Base-by-base conservation (phyloP, 2,113 vertebrate species). In the Lepisosteus oculatus region DNA sequence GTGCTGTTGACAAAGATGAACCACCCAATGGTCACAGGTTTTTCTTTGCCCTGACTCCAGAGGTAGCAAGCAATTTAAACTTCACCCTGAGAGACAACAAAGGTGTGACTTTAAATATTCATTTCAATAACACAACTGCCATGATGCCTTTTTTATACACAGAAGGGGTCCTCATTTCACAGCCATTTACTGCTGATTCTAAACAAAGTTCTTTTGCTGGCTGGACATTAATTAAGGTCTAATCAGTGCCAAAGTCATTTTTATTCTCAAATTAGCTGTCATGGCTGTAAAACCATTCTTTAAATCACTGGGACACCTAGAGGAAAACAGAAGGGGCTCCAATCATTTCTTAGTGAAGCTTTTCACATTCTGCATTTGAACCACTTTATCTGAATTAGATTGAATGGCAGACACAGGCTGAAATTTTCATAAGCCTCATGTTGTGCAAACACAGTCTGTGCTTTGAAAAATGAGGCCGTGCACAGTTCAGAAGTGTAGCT, bases 31-130 rank as follows among this genome's bases (percentile, higher is more conserved):
- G 96, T 1, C 97, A 98, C 77, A 93, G 95, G 78, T 98, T 99
- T 85, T 94, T 89, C 76, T 99, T 98, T 70, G 87, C 94, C 75
- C 86, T 99, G 64, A 90, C 93, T 43, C 80, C 89, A 3, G 86
- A 95, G 1, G 88, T 92, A 43, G 88, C 89, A 6, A 91, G 93
- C 74, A 97, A 97, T 76, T 91, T 93, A 69, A 99, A 98, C 89
- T 99, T 99, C 80, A 98, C 95, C 3, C 72, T 99, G 55, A 89
- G 93, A 75, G 96, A 99, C 75, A 99, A 98, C 86, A 97, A 95
- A 95, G 97, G 97, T 98, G 82, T 76, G 73, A 3, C 12, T 47
- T 61, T 3, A 42, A 43, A 71, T 47, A 59, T 43, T 44, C 4
- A 14, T 59, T 57, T 54, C 55, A n/a, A 41, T 44, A 51, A 13